Evolutionary conservation across 1,140 invertebrate species (phyloP).

Genomic region (Brachionus rotundiformis): DNA sequence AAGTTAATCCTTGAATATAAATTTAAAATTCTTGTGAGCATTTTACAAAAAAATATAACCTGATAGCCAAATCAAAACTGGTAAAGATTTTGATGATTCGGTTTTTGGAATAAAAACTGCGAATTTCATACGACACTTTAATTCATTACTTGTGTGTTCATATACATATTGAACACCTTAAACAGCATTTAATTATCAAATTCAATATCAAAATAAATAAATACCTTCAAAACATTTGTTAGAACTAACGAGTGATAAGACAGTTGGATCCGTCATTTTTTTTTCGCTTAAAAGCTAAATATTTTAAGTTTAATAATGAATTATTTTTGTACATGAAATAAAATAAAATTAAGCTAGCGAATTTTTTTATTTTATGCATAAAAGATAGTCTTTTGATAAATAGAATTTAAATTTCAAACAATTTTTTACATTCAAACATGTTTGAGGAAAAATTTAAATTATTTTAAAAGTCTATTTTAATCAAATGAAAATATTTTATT

Average conservation of each 20-base stretch:
- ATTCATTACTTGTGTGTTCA: slow-evolving; percentile 66
- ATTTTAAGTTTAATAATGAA: not conserved
- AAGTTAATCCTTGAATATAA: slow-evolving; percentile 73
- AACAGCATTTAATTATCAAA: not conserved
- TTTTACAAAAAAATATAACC: slow-evolving; percentile 63
- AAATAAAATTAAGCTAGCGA: no score
- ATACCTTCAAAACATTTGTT: slow-evolving; percentile 18
- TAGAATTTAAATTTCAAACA: no score
- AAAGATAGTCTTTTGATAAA: not conserved
- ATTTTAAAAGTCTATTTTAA: no score
- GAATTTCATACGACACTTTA: slow-evolving; percentile 90
- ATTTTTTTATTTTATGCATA: not conserved
- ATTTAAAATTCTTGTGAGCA: not conserved
- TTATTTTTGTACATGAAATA: no score
- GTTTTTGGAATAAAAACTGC: slow-evolving; percentile 82
- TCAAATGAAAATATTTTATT: no score
- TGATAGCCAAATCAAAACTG: slow-evolving; percentile 89
- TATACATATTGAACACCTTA: slow-evolving; percentile 54
- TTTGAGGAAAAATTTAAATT: no score
- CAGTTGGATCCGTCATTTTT: slow-evolving; percentile 30
- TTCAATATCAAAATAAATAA: not conserved
- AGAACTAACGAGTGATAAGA: not conserved
- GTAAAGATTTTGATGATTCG: slow-evolving; percentile 72
- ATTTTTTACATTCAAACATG: no score
- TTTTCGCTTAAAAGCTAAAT: not conserved